These are phyloP conservation scores for Malurus splendens DNA, from an alignment of 2,797 vertebrate genomes.

Conservation along the genomic window DNA sequence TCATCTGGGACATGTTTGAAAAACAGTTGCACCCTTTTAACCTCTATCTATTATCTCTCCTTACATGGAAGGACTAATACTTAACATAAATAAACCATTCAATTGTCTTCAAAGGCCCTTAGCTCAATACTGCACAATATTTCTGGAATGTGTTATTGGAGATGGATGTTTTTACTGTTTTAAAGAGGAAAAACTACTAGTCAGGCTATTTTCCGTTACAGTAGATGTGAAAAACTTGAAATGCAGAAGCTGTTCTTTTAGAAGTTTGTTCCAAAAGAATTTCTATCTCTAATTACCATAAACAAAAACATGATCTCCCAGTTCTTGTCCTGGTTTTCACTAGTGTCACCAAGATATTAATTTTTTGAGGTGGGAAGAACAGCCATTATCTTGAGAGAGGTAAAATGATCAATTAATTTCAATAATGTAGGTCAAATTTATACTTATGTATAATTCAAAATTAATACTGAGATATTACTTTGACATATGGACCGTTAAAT, in stretches of 20 bases:
- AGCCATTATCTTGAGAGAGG: neutral
- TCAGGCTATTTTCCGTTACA: neutral
- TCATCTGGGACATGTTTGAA: neutral
- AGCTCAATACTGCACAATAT: neutral
- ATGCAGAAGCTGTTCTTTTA: neutral
- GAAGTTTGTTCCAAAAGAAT: neutral
- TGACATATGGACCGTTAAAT: neutral
- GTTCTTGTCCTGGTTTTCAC: neutral
- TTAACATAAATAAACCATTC: neutral
- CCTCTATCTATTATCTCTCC: neutral
- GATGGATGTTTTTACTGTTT: neutral
- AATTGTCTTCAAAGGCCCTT: neutral
- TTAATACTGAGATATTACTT: neutral
- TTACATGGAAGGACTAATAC: neutral
- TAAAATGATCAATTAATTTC: neutral
- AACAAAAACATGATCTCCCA: neutral
- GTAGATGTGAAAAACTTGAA: neutral
- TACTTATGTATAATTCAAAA: neutral
- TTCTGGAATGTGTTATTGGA: neutral
- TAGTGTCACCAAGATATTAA: neutral
- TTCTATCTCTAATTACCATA: neutral
- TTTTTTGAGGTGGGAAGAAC: neutral
- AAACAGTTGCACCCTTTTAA: neutral
- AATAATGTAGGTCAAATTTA: neutral
- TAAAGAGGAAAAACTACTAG: neutral